phyloP scores from a whole-genome alignment of 1,140 invertebrate genomes.

The Scaptodrosophila lebanonensis region DNA sequence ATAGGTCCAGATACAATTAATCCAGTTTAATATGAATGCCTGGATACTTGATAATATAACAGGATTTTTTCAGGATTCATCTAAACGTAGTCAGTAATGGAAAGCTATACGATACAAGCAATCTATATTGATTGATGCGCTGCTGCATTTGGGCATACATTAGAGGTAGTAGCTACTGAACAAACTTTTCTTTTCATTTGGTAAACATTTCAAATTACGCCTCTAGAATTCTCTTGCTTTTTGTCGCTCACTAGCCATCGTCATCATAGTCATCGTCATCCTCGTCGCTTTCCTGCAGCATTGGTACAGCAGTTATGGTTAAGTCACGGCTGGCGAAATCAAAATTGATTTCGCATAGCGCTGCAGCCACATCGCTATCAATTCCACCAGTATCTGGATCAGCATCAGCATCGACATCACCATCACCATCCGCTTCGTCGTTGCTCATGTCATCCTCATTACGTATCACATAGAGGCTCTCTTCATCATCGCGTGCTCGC shows the following conservation, averaged over 20 bases:
- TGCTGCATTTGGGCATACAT: too few relatives aligned
- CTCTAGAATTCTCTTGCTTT: constrained; percentile 43
- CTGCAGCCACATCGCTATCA: constrained; percentile 46
- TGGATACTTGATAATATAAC: too few relatives aligned
- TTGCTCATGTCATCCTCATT: constrained; percentile 67
- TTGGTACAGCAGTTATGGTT: constrained; percentile 68
- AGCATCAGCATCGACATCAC: constrained; percentile 21
- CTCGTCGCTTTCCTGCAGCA: constrained; percentile 64
- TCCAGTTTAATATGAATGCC: too few relatives aligned
- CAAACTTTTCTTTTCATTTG: constrained; percentile 62
- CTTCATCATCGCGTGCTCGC: constrained; percentile 52
- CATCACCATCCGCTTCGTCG: constrained; percentile 44
- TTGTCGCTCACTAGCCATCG: constrained; percentile 42
- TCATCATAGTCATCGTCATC: constrained; percentile 74
- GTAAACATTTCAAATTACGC: constrained; percentile 71
- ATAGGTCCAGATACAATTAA: too few relatives aligned
- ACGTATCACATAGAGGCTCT: constrained; percentile 67
- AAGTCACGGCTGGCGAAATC: constrained; percentile 64
- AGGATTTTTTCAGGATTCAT: too few relatives aligned
- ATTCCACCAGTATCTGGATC: constrained; percentile 40
- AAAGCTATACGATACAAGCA: constrained; percentile 36
- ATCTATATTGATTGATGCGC: too few relatives aligned
- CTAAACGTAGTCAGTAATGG: too few relatives aligned
- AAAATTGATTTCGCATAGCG: constrained; percentile 62
- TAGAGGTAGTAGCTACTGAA: constrained; percentile 48